These are phyloP conservation scores for Palaemon carinicauda DNA, from an alignment of 1,140 invertebrate genomes.

Conservation along the genomic window DNA sequence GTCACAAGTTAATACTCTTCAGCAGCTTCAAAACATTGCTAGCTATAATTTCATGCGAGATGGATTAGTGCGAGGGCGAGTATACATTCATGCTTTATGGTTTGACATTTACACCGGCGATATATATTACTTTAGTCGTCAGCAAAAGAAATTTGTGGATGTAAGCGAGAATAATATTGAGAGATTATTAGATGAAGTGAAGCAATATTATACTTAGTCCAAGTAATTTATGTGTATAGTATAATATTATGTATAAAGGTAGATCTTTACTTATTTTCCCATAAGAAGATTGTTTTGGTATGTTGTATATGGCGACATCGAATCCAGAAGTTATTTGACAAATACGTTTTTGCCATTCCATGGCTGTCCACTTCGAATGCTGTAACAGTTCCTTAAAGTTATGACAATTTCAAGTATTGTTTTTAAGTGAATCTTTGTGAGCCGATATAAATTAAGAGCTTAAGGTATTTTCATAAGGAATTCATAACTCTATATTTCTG, in stretches of 20 bases:
- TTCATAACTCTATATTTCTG: no score
- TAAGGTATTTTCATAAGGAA: no score
- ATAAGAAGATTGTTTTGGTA: no score
- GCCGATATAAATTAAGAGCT: no score
- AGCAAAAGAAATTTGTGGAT: constrained; percentile 82
- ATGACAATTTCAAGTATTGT: no score
- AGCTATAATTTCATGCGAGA: constrained; percentile 92
- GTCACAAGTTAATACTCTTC: constrained; percentile 92
- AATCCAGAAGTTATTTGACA: no score
- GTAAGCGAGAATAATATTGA: constrained; percentile 83
- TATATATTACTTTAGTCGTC: constrained; percentile 91
- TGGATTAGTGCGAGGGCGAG: constrained; percentile 79
- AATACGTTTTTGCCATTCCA: no score
- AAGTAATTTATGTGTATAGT: background rate
- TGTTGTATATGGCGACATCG: no score
- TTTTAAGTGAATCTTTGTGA: no score
- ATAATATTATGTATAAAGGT: background rate
- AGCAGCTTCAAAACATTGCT: constrained; percentile 93
- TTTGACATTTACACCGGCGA: constrained; percentile 97
- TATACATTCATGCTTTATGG: constrained; percentile 94
- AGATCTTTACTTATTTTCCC: background rate
- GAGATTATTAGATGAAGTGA: constrained; percentile 78
- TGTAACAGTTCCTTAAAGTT: no score
- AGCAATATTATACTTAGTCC: constrained; percentile 71
- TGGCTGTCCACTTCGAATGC: no score